Evolutionary conservation across 92 coral and sea anemone genomes (phyloP), one percentile per base, ranked within the genome.

Genomic region (Nematostella vectensis): DNA sequence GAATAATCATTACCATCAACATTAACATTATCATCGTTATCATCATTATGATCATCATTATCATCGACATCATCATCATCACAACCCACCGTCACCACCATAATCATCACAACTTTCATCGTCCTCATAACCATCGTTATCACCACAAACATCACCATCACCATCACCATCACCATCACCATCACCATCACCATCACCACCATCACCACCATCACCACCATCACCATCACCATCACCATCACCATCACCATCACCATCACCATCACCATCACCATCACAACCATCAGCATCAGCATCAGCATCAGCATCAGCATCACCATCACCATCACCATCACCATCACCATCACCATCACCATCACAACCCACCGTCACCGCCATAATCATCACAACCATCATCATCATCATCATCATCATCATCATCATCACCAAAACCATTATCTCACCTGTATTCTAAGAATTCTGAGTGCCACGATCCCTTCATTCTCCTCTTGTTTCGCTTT

Each of bases 371-470:
- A n/a, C n/a, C n/a, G n/a, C n/a, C n/a, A n/a, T n/a, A n/a, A n/a
- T n/a, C n/a, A n/a, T n/a, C n/a, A n/a, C n/a, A n/a, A n/a, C n/a
- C n/a, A n/a, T n/a, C n/a, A n/a, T n/a, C n/a, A n/a, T n/a, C n/a
- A n/a, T n/a, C n/a, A n/a, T n/a, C n/a, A n/a, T n/a, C n/a, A n/a
- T n/a, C n/a, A n/a, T n/a, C n/a, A n/a, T n/a, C n/a, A n/a, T n/a
- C n/a, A n/a, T n/a, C n/a, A n/a, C n/a, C n/a, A n/a, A n/a, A n/a
- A n/a, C n/a, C n/a, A n/a, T n/a, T n/a, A n/a, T n/a, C 40, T 36
- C 28, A 87, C 96, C 91, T 88, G 96, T 59, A 87, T 89, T 68
- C 97, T 77, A 0, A 89, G 74, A 30, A 89, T 72, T 33, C 97
- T 64, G 18, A 89, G 78, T 4, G 97, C 97, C 51, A 89, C 87